A percentile compares a stretch with the other conserved stretches of the same genome.
Evolutionary conservation across 2,888 invertebrate species (phyloP).

Genomic region (Orgyia antiqua): DNA sequence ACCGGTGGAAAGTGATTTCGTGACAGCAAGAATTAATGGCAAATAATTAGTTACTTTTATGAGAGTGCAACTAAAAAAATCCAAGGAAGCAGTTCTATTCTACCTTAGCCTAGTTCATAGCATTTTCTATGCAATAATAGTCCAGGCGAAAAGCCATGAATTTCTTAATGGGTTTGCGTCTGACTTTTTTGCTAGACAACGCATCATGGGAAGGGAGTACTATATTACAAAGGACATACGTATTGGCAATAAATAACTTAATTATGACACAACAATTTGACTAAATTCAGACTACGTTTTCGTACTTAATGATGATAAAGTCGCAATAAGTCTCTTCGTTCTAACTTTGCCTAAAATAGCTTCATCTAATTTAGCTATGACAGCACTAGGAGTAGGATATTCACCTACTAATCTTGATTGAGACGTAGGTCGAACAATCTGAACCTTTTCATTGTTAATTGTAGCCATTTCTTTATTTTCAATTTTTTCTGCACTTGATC

Average conservation of each 20-base stretch:
- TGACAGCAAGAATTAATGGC: too few species aligned
- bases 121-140: too few species aligned
- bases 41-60: too few species aligned
- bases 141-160: too few species aligned
- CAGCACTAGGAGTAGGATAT: constrained; percentile 44
- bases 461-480: constrained; percentile 48
- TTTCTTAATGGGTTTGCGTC: too few species aligned
- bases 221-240: constrained; percentile 18
- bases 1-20: too few species aligned
- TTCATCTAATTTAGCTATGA: constrained; percentile 58
- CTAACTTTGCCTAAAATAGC: constrained; percentile 54
- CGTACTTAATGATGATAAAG: constrained; percentile 34
- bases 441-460: constrained; percentile 60
- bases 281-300: constrained; percentile 42
- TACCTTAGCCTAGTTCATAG: too few species aligned
- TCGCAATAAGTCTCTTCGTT: constrained; percentile 43
- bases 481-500: constrained; percentile 58
- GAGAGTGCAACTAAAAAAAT: too few species aligned
- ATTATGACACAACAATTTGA: constrained; percentile 58
- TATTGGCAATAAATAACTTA: constrained; percentile 33
- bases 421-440: constrained; percentile 58
- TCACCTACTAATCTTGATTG: constrained; percentile 49
- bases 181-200: too few species aligned
- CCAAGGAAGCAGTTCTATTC: too few species aligned
- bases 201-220: too few species aligned